Percentiles rank a stretch among this genome's conserved stretches.
phyloP scores from a whole-genome alignment of 2,113 vertebrate species.

The Alethe castanea region DNA sequence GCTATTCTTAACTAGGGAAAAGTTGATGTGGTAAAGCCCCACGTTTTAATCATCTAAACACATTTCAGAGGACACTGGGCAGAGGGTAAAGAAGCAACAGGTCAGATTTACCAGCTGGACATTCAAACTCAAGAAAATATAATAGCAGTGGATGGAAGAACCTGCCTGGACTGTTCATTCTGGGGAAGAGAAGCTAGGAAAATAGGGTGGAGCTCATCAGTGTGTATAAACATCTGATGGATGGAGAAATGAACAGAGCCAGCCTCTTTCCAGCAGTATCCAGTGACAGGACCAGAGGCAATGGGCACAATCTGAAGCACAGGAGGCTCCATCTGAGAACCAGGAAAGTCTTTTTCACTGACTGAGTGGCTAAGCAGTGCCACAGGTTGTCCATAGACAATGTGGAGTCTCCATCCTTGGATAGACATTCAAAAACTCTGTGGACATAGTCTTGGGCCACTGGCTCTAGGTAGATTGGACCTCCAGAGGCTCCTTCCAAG shows the following conservation, averaged over 20 bases:
- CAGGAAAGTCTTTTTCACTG: not conserved
- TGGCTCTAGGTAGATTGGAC: not conserved
- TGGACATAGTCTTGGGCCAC: not conserved
- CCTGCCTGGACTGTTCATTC: not conserved
- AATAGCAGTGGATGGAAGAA: not conserved
- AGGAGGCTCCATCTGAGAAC: not conserved
- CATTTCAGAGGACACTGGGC: not conserved
- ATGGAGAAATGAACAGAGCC: not conserved
- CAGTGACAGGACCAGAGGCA: not conserved
- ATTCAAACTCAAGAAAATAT: not conserved
- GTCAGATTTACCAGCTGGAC: not conserved
- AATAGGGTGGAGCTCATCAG: not conserved
- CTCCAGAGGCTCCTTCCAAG: not conserved
- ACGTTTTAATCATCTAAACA: not conserved
- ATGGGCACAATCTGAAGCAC: not conserved
- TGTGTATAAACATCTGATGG: not conserved
- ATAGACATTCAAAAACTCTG: not conserved
- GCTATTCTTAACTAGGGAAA: not conserved
- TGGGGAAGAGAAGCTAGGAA: not conserved
- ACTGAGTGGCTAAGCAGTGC: not conserved
- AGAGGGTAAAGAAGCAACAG: not conserved
- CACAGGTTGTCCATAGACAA: not conserved
- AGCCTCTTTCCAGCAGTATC: not conserved
- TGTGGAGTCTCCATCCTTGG: not conserved
- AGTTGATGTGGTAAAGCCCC: not conserved